Evolutionary conservation across 2,888 invertebrate genomes (phyloP), one percentile per base, ranked within the genome.

Genomic region (Cistogaster globosa): DNA sequence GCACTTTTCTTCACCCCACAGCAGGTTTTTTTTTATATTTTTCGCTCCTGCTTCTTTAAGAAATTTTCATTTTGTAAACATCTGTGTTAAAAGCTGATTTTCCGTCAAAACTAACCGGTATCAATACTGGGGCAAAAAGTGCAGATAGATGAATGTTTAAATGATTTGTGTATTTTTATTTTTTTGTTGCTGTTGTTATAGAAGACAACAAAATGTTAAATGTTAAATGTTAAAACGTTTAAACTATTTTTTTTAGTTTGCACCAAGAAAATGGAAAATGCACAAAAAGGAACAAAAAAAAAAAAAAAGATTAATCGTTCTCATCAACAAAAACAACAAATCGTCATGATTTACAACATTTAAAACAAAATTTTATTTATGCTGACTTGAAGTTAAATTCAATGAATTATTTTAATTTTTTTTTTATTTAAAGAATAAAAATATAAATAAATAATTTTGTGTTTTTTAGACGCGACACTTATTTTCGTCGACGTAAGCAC

Each of bases 201-300:
- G 22, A 45, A 57, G 67, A 74, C 53, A 48, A 48, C 2, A 48
- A 42, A 3, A 20, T 26, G 26, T 26, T 26, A 26, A 26, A 26
- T 26, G 26, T 26, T 26, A 58, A 38, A 58, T 58, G 26, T 74
- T 51, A 32, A 57, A 58, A 53, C 45, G 65, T 67, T 72, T 51
- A 22, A 53, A 71, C 76, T n/a, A 84, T 84, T 80, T 58, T 45
- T 71, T 16, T 22, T 38, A 60, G 79, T 79, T 71, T 68, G 62
- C 60, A 48, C 26, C 22, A 38, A 68, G 63, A 57, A 7, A 53
- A 45, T 42, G 20, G 20, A 62, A 63, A 20, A 22, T 18, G 18
- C 8, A 0, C 3, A 77, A 60, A 20, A 14, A 48, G 11, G 14
- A 65, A 12, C 55, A 20, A 57, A 20, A 11, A 58, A 72, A 26